Evolutionary conservation across 35 echinoderm and acorn worm species (phyloP).

Genomic region (Antedon bifida): DNA sequence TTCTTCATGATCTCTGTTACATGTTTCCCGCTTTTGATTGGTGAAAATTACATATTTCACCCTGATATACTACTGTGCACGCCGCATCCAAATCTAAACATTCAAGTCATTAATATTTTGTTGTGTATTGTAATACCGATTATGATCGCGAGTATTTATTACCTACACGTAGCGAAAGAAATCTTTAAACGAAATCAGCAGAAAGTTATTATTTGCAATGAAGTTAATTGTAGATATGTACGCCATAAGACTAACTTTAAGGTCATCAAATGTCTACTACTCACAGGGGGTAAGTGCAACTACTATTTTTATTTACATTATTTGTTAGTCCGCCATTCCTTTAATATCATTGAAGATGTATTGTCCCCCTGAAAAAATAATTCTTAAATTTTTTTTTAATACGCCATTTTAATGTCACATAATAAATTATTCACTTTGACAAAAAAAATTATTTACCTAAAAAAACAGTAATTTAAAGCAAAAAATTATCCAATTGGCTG

Average conservation of each 20-base stretch:
- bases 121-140: background rate
- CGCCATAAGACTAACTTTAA: background rate
- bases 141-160: background rate
- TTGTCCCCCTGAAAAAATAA: too few species aligned
- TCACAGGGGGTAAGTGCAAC: background rate
- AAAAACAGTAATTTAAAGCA: too few species aligned
- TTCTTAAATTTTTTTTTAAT: too few species aligned
- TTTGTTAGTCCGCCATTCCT: too few species aligned
- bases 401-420: too few species aligned
- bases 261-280: background rate
- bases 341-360: too few species aligned
- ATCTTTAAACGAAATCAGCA: background rate
- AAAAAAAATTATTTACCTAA: too few species aligned
- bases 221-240: background rate
- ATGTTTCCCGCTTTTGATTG: conserved; percentile 27
- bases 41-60: conserved; percentile 7
- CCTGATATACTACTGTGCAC: background rate
- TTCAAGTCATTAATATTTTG: background rate
- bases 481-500: too few species aligned
- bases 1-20: conserved; percentile 15
- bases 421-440: too few species aligned
- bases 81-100: background rate
- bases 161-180: background rate
- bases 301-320: too few species aligned
- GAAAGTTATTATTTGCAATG: background rate